Evolutionary conservation across 2,888 invertebrate genomes (phyloP).

Genomic region (Adelognathus sp.): DNA sequence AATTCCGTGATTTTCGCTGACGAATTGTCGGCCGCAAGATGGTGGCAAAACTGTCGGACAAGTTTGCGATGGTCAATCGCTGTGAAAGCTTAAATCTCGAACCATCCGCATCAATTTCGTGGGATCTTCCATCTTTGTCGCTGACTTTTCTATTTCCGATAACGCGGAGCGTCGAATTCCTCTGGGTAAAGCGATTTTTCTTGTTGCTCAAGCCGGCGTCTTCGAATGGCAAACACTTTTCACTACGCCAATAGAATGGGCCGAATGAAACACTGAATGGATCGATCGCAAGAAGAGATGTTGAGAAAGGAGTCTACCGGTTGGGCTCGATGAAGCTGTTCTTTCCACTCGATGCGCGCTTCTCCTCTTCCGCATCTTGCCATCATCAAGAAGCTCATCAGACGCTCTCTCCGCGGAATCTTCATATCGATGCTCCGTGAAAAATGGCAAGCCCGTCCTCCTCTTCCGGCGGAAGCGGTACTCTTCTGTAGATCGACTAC

Average conservation of each 20-base stretch:
- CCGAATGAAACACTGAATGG: conserved; percentile 15
- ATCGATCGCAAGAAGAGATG: neutral
- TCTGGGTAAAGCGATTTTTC: neutral
- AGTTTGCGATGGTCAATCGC: neutral
- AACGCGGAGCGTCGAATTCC: neutral
- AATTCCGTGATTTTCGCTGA: neutral
- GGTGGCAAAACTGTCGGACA: neutral
- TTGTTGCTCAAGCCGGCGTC: conserved; percentile 9
- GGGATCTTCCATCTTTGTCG: neutral
- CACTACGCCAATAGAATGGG: conserved; percentile 10
- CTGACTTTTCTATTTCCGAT: neutral
- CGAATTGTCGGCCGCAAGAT: neutral
- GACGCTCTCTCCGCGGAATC: conserved; percentile 26
- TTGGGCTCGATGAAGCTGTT: conserved; percentile 50
- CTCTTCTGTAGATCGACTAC: conserved; percentile 44
- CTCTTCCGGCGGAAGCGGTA: conserved; percentile 12
- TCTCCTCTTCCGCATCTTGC: conserved; percentile 17
- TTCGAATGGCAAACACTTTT: neutral
- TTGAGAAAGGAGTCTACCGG: conserved; percentile 22
- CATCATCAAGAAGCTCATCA: conserved; percentile 18
- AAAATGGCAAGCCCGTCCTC: conserved; percentile 17
- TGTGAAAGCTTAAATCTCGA: neutral
- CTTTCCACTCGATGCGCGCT: conserved; percentile 19
- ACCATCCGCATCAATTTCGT: neutral
- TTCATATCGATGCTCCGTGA: conserved; percentile 46